phyloP scores from a whole-genome alignment of 1,140 invertebrate genomes.

The Eriosoma lanigerum region DNA sequence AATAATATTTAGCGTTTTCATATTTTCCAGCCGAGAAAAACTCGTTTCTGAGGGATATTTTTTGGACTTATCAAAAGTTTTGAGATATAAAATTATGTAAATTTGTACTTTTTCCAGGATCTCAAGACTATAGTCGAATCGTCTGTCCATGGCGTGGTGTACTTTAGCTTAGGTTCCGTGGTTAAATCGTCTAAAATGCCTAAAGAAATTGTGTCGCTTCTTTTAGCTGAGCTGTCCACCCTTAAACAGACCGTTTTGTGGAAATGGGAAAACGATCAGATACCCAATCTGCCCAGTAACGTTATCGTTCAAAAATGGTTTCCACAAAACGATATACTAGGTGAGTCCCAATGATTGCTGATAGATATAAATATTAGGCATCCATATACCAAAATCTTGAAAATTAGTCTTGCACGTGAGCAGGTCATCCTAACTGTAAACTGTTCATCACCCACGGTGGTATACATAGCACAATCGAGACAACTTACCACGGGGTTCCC shows the following conservation, averaged over 20 bases:
- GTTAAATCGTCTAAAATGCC: slow-evolving; percentile 55
- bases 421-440: slow-evolving; percentile 54
- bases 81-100: too few relatives aligned
- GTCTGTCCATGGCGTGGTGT: slow-evolving; percentile 56
- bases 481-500: slow-evolving; percentile 70
- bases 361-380: too few relatives aligned
- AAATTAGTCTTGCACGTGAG: too few relatives aligned
- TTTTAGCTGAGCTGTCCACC: slow-evolving; percentile 56
- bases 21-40: too few relatives aligned
- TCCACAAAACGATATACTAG: slow-evolving; percentile 66
- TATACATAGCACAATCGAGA: slow-evolving; percentile 70
- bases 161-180: slow-evolving; percentile 58
- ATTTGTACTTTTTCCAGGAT: too few relatives aligned
- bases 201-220: slow-evolving; percentile 53
- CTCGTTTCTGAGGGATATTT: too few relatives aligned
- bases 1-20: too few relatives aligned
- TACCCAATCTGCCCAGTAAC: slow-evolving; percentile 61
- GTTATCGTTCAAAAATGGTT: slow-evolving; percentile 66
- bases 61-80: too few relatives aligned
- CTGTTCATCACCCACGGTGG: slow-evolving; percentile 74
- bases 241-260: slow-evolving; percentile 62
- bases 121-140: neutral
- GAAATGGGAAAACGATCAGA: slow-evolving; percentile 63
- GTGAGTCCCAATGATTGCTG: too few relatives aligned
- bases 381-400: neutral